Conservation (phyloP, 2,113 vertebrate genomes). For the Psilopogon haemacephalus region DNA sequence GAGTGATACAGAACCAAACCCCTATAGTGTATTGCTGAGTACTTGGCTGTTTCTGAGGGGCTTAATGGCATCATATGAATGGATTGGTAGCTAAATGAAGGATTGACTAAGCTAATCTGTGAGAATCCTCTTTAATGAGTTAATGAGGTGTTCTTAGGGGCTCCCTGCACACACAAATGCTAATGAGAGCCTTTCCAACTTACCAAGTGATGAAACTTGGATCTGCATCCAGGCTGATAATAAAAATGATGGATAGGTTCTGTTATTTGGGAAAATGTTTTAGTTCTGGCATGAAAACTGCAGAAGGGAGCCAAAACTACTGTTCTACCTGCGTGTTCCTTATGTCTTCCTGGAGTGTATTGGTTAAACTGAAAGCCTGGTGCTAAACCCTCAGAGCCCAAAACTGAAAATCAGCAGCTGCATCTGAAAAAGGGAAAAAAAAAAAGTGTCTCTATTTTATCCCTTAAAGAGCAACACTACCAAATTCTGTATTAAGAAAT, state of each 20-base stretch:
- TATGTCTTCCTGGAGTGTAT: neutral
- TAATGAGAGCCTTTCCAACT: slow-evolving; percentile 56
- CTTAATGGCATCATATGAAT: slow-evolving; percentile 67
- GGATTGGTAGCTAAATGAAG: slow-evolving; percentile 68
- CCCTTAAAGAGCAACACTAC: neutral
- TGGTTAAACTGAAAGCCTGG: neutral
- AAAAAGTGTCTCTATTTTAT: neutral
- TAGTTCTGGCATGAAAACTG: slow-evolving; percentile 4
- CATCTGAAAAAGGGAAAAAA: neutral
- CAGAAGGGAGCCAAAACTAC: neutral
- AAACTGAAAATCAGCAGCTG: neutral
- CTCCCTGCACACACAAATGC: slow-evolving; percentile 47
- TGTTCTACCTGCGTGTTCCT: neutral
- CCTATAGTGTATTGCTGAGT: neutral
- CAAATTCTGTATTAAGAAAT: neutral
- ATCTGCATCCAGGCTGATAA: slow-evolving; percentile 35
- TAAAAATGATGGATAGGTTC: slow-evolving; percentile 41
- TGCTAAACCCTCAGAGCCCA: neutral
- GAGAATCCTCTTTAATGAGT: slow-evolving; percentile 71
- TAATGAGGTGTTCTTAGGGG: slow-evolving; percentile 67
- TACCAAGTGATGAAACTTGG: slow-evolving; percentile 49
- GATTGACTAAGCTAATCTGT: slow-evolving; percentile 67
- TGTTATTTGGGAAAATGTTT: slow-evolving; percentile 25
- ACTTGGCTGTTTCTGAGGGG: slow-evolving; percentile 42
- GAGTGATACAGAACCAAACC: neutral